Evolutionary conservation across 1,140 invertebrate genomes (phyloP), one percentile per base, ranked within the genome.

Genomic region (Phenacoccus solenopsis): DNA sequence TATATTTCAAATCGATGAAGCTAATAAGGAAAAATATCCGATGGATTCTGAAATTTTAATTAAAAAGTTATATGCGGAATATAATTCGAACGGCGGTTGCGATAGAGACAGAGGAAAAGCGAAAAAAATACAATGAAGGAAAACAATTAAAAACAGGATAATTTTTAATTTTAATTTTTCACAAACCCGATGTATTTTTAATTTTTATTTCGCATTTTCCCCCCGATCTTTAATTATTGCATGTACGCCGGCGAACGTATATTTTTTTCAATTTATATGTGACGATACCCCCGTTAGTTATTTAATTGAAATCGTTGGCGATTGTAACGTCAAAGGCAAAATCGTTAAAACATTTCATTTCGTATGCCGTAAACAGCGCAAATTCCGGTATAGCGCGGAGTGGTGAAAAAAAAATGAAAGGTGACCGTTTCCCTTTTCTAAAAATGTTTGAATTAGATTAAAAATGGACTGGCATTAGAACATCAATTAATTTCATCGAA

Each of bases 141-240:
- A 49, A 49, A 49, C 38, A 49, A 49, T 49, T 49, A 49, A 49
- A 49, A 49, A 49, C 38, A 49, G 38, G 38, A 49, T 49, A 49
- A 49, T 49, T 49, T 49, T 49, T 49, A 49, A 49, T 49, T 49
- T 49, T 49, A 49, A 49, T 49, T 49, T 49, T n/a, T 49, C 38
- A 16, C 12, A 49, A 49, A 49, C 38, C 38, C 38, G 38, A 49
- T 49, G 38, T 49, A 49, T 49, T 5, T 49, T 49, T 49, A 49
- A 49, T 49, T 49, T 49, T 49, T 49, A 49, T 49, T 49, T 49
- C 38, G 12, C 16, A 49, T 49, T 49, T 49, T 49, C 38, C 38
- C n/a, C 16, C 38, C 38, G 38, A 49, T 49, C 38, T 49, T 49
- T 49, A 49, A 49, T 49, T 49, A 2, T n/a, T n/a, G n/a, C n/a